Percentiles rank a stretch among this genome's conserved stretches.
Conservation (phyloP, 2,797 vertebrate species). For the Steatocranus sp. region DNA sequence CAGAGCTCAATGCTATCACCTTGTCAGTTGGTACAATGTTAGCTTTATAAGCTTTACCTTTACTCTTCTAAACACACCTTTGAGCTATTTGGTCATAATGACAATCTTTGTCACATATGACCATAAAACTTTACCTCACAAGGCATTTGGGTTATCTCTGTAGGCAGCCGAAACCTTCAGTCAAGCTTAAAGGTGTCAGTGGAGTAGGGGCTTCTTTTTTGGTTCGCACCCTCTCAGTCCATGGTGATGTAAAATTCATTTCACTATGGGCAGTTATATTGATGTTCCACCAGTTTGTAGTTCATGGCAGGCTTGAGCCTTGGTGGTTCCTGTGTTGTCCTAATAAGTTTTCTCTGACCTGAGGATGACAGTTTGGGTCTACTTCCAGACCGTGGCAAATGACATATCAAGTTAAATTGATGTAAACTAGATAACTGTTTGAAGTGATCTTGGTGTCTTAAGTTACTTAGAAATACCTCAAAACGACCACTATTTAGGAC, state of each 20-base stretch:
- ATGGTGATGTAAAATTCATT: not conserved
- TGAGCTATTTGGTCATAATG: too few species aligned
- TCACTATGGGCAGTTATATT: not conserved
- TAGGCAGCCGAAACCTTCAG: not conserved
- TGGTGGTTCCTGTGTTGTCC: not conserved
- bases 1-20: not conserved
- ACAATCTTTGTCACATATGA: not conserved
- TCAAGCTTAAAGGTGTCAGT: not conserved
- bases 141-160: not conserved
- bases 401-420: rapidly evolving
- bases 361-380: not conserved
- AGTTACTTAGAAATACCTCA: not conserved
- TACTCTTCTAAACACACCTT: rapidly evolving
- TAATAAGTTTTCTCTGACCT: rapidly evolving
- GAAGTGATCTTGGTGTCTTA: not conserved
- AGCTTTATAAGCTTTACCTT: not conserved
- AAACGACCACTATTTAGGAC: not conserved
- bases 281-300: not conserved
- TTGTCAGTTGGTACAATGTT: not conserved
- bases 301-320: not conserved
- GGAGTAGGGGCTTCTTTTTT: not conserved
- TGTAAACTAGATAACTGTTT: not conserved
- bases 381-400: not conserved
- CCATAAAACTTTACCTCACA: not conserved
- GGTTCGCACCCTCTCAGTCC: not conserved